These are phyloP conservation scores for Anoura caudifer DNA, from an alignment of 2,113 vertebrate species.

Conservation along the genomic window DNA sequence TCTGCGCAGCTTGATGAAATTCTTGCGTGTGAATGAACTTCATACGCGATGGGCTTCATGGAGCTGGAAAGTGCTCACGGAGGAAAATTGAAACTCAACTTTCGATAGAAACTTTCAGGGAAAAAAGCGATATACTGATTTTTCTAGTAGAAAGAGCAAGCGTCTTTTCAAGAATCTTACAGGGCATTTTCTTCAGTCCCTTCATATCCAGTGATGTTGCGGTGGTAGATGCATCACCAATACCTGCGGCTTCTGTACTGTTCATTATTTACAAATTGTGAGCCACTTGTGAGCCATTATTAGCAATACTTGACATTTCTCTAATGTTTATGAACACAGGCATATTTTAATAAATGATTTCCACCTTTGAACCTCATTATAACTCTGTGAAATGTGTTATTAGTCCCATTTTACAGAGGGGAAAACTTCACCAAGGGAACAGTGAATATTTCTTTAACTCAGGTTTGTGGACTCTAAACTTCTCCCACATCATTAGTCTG, in stretches of 20 bases:
- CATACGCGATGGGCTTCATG: not conserved
- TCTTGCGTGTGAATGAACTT: not conserved
- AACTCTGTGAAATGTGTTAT: not conserved
- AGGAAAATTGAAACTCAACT: not conserved
- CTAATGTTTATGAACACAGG: not conserved
- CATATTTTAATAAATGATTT: not conserved
- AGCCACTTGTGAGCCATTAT: not conserved
- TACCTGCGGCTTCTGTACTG: not conserved
- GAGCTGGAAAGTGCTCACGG: not conserved
- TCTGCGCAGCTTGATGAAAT: not conserved
- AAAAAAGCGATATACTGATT: not conserved
- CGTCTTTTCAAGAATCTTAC: not conserved
- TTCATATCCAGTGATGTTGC: not conserved
- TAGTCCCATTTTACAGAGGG: not conserved
- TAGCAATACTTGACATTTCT: not conserved
- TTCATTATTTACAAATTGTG: not conserved
- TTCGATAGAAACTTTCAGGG: not conserved
- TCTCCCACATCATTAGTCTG: not conserved
- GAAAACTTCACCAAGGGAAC: not conserved
- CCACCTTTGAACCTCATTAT: not conserved
- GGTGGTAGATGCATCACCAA: too few species aligned
- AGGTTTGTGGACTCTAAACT: not conserved
- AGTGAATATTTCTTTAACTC: not conserved
- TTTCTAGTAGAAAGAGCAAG: not conserved
- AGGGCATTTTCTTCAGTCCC: not conserved